phyloP scores from a whole-genome alignment of 2,888 invertebrate species.

The Epirrhoe alternata region DNA sequence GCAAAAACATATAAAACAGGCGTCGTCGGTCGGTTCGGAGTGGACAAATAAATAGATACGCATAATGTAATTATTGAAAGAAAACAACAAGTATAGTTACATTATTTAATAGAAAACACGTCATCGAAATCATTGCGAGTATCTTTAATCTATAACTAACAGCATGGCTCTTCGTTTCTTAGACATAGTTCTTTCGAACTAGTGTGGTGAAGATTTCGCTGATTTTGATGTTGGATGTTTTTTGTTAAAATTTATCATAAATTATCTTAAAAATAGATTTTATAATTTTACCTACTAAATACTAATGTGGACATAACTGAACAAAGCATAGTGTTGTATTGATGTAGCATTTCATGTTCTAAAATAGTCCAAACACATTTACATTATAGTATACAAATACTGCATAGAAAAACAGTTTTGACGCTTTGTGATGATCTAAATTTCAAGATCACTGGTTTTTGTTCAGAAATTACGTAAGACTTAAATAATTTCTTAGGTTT shows the following conservation, averaged over 20 bases:
- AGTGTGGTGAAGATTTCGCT: too few relatives aligned
- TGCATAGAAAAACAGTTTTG: neutral
- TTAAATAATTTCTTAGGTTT: neutral
- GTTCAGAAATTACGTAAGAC: neutral
- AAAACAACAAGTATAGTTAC: neutral
- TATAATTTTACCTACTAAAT: neutral
- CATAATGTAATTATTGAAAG: neutral
- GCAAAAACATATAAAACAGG: too few relatives aligned
- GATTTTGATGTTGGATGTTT: neutral
- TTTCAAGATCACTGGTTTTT: conserved; percentile 17
- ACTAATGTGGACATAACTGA: neutral
- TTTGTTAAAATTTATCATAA: neutral
- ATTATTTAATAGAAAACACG: neutral
- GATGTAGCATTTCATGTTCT: conserved; percentile 3
- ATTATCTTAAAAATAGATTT: neutral
- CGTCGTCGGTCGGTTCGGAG: too few relatives aligned
- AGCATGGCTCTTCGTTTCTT: neutral
- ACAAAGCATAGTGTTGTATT: conserved; percentile 1
- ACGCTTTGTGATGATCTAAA: conserved; percentile 19
- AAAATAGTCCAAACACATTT: conserved; percentile 10
- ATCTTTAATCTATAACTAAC: neutral
- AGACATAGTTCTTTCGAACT: neutral
- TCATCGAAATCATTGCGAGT: too few relatives aligned
- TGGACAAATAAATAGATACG: too few relatives aligned
- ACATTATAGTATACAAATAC: conserved; percentile 11